Percentiles rank a stretch among this genome's conserved stretches.
Conservation (phyloP, 2,888 invertebrate genomes). For the Charanyca ferruginea region DNA sequence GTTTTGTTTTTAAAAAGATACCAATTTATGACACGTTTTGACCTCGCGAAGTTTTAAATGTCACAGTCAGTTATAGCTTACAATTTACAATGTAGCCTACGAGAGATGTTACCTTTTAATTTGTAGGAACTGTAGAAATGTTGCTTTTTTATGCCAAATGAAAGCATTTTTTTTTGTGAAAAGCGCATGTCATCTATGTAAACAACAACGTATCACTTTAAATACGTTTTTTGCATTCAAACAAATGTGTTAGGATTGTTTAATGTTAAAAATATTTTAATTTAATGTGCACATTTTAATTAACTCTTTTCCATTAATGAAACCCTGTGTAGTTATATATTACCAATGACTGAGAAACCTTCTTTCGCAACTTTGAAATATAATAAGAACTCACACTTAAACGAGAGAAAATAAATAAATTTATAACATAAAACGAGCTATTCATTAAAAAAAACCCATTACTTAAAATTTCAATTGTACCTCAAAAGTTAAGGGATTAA, state of each 20-base stretch:
- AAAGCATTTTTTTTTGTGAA: neutral
- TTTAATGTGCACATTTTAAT: neutral
- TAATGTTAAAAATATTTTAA: too few species aligned
- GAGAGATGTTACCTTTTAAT: neutral
- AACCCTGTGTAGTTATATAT: neutral
- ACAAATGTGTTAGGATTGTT: too few species aligned
- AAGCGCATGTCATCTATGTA: neutral
- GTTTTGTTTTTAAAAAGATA: slow-evolving; percentile 41
- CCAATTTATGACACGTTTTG: slow-evolving; percentile 38
- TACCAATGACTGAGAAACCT: neutral
- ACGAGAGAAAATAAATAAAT: slow-evolving; percentile 13
- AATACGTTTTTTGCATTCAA: neutral
- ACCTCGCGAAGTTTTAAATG: slow-evolving; percentile 39
- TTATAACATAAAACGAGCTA: slow-evolving; percentile 26
- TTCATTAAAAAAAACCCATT: slow-evolving; percentile 18
- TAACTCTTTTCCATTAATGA: neutral
- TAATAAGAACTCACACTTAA: neutral
- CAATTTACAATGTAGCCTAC: neutral
- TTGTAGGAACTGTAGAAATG: too few species aligned
- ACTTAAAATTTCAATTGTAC: slow-evolving; percentile 3
- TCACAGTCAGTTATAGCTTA: slow-evolving; percentile 24
- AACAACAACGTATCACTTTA: too few species aligned
- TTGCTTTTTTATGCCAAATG: too few species aligned
- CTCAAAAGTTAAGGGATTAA: slow-evolving; percentile 5
- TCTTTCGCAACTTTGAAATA: slow-evolving; percentile 1